Percentiles rank a stretch among this genome's conserved stretches.
Conservation (phyloP, 1,140 invertebrate genomes). For the Cherax destructor region DNA sequence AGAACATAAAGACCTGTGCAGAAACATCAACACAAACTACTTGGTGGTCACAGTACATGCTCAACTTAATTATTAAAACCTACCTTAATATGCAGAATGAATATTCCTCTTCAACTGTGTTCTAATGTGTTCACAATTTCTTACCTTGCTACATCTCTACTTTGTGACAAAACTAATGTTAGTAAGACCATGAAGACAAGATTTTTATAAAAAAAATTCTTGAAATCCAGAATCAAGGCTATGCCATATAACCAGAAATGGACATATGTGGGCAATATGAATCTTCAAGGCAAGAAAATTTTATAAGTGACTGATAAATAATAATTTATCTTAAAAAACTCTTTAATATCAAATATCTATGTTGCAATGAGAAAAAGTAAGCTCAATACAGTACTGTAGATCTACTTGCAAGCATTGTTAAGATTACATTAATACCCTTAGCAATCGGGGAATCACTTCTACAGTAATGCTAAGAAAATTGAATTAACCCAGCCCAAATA, state of each 20-base stretch:
- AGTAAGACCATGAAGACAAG: not conserved
- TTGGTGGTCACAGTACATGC: not conserved
- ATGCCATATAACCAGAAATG: not conserved
- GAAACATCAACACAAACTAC: not conserved
- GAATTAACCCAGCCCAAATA: not conserved
- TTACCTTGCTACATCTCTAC: not conserved
- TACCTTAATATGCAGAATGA: not conserved
- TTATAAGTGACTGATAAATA: not conserved
- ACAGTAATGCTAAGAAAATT: not conserved
- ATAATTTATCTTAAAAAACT: not conserved
- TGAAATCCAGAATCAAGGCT: not conserved
- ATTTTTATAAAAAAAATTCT: not conserved
- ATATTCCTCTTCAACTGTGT: not conserved
- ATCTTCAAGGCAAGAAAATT: not conserved
- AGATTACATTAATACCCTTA: not conserved
- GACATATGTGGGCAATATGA: not conserved
- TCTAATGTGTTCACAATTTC: not conserved
- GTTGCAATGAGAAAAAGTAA: conserved; percentile 1
- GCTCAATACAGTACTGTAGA: not conserved
- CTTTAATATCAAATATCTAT: not conserved
- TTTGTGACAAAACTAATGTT: not conserved
- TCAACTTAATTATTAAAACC: not conserved
- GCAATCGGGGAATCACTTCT: not conserved
- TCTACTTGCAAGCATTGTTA: not conserved
- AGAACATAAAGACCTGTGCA: not conserved